Evolutionary conservation across 1,140 invertebrate species (phyloP).

Genomic region (Anoplolepis gracilipes): DNA sequence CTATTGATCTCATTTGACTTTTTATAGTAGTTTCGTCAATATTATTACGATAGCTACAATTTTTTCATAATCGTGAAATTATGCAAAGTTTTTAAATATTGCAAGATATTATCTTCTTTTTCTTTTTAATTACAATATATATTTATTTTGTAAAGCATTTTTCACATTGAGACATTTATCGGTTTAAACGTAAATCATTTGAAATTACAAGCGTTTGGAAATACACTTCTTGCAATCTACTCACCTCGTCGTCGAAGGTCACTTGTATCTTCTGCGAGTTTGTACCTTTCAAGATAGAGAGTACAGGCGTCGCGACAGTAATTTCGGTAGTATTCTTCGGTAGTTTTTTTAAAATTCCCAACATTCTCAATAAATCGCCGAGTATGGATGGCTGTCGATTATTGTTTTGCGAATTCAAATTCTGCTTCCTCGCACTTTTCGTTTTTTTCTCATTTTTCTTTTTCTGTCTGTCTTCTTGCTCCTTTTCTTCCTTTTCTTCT

Average conservation of each 20-base stretch:
- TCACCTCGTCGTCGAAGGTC: conserved; percentile 33
- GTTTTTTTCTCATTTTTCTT: conserved; percentile 34
- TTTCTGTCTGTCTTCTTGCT: background rate
- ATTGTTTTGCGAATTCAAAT: background rate
- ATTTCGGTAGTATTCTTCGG: conserved; percentile 46
- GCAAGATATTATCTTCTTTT: background rate
- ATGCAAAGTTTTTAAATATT: background rate
- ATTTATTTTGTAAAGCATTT: background rate
- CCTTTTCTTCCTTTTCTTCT: conserved; percentile 31
- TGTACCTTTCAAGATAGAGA: conserved; percentile 27
- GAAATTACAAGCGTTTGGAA: background rate
- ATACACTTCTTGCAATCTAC: background rate
- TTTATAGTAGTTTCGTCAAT: background rate
- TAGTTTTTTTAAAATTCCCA: conserved; percentile 62
- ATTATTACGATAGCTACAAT: background rate
- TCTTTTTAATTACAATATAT: background rate
- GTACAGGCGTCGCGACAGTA: conserved; percentile 14
- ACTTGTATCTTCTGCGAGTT: conserved; percentile 56
- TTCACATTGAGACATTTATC: background rate
- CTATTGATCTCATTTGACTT: background rate
- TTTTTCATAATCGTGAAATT: background rate
- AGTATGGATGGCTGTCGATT: conserved; percentile 34
- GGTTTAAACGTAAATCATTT: background rate
- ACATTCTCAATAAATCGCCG: conserved; percentile 61
- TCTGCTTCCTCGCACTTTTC: conserved; percentile 39